phyloP scores from a whole-genome alignment of 2,113 vertebrate species.

The Sprattus sprattus region DNA sequence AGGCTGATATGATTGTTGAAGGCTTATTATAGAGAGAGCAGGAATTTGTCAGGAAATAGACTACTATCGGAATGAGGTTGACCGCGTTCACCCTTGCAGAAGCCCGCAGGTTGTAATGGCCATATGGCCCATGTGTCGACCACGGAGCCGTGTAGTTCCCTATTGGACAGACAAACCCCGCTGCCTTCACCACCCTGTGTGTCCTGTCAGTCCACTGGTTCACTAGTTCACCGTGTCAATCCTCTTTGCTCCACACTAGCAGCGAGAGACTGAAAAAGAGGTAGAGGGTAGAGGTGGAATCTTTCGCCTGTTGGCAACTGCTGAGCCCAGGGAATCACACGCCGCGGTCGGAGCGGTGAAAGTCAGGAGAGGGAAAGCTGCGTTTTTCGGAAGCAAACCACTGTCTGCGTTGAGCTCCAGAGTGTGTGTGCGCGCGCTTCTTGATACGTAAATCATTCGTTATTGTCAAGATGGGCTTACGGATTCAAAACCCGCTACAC shows the following conservation, averaged over 20 bases:
- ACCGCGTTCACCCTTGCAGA: slow-evolving; percentile 35
- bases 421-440: background rate
- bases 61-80: slow-evolving; percentile 40
- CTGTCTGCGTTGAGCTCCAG: background rate
- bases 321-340: slow-evolving; percentile 42
- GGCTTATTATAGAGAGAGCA: background rate
- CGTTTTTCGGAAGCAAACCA: background rate
- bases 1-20: background rate
- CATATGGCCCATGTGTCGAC: slow-evolving; percentile 51
- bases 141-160: slow-evolving; percentile 42
- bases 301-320: slow-evolving; percentile 47
- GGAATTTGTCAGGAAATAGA: slow-evolving; percentile 26
- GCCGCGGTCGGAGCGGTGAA: slow-evolving; percentile 28
- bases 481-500: slow-evolving; percentile 20
- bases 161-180: slow-evolving; percentile 46
- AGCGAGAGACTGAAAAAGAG: slow-evolving; percentile 39
- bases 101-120: slow-evolving; percentile 48
- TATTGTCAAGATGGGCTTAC: background rate
- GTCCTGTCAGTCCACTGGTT: slow-evolving; percentile 53
- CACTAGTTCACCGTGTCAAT: slow-evolving; percentile 52
- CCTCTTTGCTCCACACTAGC: slow-evolving; percentile 44
- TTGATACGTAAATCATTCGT: background rate
- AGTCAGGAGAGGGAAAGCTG: slow-evolving; percentile 38
- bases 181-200: slow-evolving; percentile 49
- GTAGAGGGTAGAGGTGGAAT: slow-evolving; percentile 50